A percentile compares a stretch with the other conserved stretches of the same genome.
phyloP scores from a whole-genome alignment of 2,888 invertebrate genomes.

The Horisme vitalbata region DNA sequence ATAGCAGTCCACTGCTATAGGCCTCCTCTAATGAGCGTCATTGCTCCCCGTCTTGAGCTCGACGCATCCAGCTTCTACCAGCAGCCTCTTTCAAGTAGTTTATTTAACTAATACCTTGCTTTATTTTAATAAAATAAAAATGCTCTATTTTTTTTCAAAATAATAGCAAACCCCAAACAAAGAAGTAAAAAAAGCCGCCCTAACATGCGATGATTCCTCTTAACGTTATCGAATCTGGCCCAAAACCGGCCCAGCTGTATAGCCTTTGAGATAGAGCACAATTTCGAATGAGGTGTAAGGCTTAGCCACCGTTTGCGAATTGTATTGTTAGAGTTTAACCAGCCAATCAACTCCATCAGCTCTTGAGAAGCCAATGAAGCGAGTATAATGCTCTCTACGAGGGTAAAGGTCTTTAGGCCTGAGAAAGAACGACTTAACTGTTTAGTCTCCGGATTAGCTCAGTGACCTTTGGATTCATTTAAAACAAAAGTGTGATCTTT shows the following conservation, averaged over 20 bases:
- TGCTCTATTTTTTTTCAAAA: too few relatives aligned
- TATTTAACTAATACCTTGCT: too few relatives aligned
- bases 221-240: conserved; percentile 24
- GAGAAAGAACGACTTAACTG: conserved; percentile 10
- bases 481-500: too few relatives aligned
- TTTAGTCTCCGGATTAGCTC: conserved; percentile 9
- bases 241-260: conserved; percentile 33
- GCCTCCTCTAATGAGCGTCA: too few relatives aligned
- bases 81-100: too few relatives aligned
- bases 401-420: conserved; percentile 67
- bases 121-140: too few relatives aligned
- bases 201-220: conserved; percentile 65
- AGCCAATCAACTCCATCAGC: conserved; percentile 80
- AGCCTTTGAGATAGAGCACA: conserved; percentile 21
- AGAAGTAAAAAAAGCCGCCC: conserved; percentile 74
- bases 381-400: conserved; percentile 66
- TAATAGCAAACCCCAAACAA: conserved; percentile 76
- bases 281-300: conserved; percentile 32
- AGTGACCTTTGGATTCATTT: too few relatives aligned
- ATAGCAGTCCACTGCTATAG: too few relatives aligned
- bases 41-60: too few relatives aligned
- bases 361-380: conserved; percentile 78
- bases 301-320: conserved; percentile 37
- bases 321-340: conserved; percentile 71
- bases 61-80: too few relatives aligned